These are phyloP conservation scores for Collichthys lucidus DNA, from an alignment of 2,113 vertebrate genomes.

Conservation along the genomic window DNA sequence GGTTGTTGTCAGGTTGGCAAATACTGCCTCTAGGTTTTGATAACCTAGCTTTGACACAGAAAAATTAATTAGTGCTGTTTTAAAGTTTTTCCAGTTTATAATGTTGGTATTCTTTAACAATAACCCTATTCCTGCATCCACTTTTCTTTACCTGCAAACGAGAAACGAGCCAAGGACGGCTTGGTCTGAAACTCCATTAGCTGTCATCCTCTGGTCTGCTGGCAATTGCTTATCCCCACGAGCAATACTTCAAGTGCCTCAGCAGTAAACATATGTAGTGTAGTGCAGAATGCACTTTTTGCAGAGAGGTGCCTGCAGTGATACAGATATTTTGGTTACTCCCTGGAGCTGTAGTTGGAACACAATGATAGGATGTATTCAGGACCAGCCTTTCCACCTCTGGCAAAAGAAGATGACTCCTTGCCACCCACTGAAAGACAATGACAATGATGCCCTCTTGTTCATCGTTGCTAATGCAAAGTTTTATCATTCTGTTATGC, in stretches of 20 bases:
- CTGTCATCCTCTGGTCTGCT: constrained; percentile 26
- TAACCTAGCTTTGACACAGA: neutral
- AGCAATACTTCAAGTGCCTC: constrained; percentile 20
- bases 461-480: constrained; percentile 9
- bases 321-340: constrained; percentile 50
- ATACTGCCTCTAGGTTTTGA: too few relatives aligned
- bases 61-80: neutral
- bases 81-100: neutral
- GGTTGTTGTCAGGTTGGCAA: too few relatives aligned
- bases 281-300: constrained; percentile 21
- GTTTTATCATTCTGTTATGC: neutral
- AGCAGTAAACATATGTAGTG: constrained; percentile 15
- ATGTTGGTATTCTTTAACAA: neutral
- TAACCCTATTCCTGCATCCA: neutral
- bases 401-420: constrained; percentile 18
- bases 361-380: constrained; percentile 10
- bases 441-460: neutral
- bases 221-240: constrained; percentile 25
- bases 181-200: constrained; percentile 26
- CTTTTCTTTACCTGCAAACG: constrained; percentile 4
- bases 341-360: constrained; percentile 39
- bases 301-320: constrained; percentile 13
- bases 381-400: neutral
- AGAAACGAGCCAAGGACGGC: constrained; percentile 25
- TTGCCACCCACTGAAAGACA: constrained; percentile 12